Evolutionary conservation across 1,140 invertebrate species (phyloP).

Genomic region (Ceratina australensis): DNA sequence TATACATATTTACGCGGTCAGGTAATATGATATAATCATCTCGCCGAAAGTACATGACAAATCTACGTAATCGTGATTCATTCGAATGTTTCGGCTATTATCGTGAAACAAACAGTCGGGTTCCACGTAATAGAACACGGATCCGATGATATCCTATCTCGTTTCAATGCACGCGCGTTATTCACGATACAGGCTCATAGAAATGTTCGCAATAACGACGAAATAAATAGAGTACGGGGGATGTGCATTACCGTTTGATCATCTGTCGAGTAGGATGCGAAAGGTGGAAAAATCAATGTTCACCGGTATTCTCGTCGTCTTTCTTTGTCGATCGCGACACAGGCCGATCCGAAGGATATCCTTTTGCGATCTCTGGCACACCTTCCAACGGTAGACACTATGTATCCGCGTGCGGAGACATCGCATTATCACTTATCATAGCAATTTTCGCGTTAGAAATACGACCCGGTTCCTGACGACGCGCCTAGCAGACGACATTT

Average conservation of each 20-base stretch:
- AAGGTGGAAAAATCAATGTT: constrained; percentile 72
- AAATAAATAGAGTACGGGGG: not conserved
- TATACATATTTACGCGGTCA: not conserved
- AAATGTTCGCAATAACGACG: not conserved
- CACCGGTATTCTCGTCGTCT: constrained; percentile 55
- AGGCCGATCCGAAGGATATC: constrained; percentile 34
- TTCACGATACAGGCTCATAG: not conserved
- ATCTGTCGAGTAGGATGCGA: constrained; percentile 59
- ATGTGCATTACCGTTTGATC: constrained; percentile 54
- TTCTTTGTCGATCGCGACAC: constrained; percentile 9
- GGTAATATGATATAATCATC: constrained; percentile 30
- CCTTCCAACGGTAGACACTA: constrained; percentile 40
- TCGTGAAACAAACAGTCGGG: not conserved
- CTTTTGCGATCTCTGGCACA: constrained; percentile 6
- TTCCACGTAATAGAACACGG: not conserved
- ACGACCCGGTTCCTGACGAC: constrained; percentile 72
- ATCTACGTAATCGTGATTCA: constrained; percentile 5
- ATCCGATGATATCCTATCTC: not conserved
- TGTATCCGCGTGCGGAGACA: constrained; percentile 20
- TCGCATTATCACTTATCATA: constrained; percentile 66
- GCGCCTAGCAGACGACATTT: constrained; percentile 75
- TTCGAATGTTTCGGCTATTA: not conserved
- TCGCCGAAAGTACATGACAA: constrained; percentile 16
- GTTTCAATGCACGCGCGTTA: not conserved
- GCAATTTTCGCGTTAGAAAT: constrained; percentile 66